Base-by-base conservation (phyloP, 1,140 invertebrate species). In the Anastatus disparis region DNA sequence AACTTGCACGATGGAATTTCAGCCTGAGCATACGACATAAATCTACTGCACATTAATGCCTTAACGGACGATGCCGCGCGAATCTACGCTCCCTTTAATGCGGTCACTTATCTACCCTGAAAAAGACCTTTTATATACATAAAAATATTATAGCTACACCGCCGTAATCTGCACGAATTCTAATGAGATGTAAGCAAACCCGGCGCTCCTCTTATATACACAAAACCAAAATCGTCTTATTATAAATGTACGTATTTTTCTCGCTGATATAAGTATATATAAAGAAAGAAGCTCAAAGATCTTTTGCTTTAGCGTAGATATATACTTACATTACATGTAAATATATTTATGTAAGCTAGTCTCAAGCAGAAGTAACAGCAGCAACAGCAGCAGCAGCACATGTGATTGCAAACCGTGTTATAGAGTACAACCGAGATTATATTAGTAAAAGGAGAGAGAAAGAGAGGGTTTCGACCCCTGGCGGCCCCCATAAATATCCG, bases 401-500 rank as follows among this genome's bases (percentile, higher is more conserved):
- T 63, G 61, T 63, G 61, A 50, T 48, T 63, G 61, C 46, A 40
- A 50, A 44, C 63, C 63, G 68, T 63, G 67, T 42, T 65, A 62
- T 44, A 15, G 17, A 42, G 48, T 17, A 63, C 63, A 68, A 15
- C 26, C 68, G 70, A 71, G 73, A 64, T 65, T 75, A 35, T 52
- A 53, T 74, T 72, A 74, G 75, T 2, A 13, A 52, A 24, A 52
- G 48, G 20, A 52, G 24, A 35, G 67, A 69, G 67, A 55, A 26
- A 24, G 66, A 72, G 71, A 70, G 72, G 52, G 59, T 71, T 77
- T 75, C 79, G 81, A 83, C 82, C 82, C 78, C 74, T 77, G 70
- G 68, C 74, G 78, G 75, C 78, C 77, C 78, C 78, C 79, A 82
- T 84, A 85, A 84, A 85, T 84, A 83, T 85, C 75, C 75, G 69